Evolutionary conservation across 2,113 vertebrate genomes (phyloP), one percentile per base, ranked within the genome.

Genomic region (Panthera tigris): DNA sequence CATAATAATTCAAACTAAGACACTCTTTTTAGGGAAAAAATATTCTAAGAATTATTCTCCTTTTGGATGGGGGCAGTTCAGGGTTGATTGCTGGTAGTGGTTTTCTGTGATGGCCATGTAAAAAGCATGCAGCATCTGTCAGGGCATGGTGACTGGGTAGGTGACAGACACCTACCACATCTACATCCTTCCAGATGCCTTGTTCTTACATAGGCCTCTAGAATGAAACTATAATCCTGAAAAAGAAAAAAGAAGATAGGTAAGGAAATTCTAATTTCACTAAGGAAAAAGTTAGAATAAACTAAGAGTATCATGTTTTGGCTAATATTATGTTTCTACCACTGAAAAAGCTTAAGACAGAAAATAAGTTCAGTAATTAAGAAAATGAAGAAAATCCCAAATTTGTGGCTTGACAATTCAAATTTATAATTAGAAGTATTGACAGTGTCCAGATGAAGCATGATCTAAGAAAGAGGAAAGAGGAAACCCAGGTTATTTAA

Each of bases 381-480:
- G 50, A 97, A 94, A 95, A 86, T 31, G 89, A 83, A 92, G 27
- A 69, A 97, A 87, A 94, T 69, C 31, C 41, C 19, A 55, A 57
- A 55, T 89, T 36, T 73, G 36, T 92, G 73, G 25, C 27, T 50
- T 65, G 45, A 89, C n/a, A 66, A 79, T 89, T 84, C 69, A 80
- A 36, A 84, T 3, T 41, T 87, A n/a, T 83, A 81, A 76, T 69
- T 55, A 25, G 21, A 95, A 91, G 33, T 88, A 52, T 25, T 96
- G 50, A 29, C 12, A 63, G 33, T 81, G 41, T n/a, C 57, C n/a
- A 63, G 23, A 48, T 19, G 8, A 27, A 3, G 25, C 27, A 91
- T 57, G n/a, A 16, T 31, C 14, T 81, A 83, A 69, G 41, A 74
- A 29, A 39, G 52, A 82, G n/a, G 50, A 31, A 84, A 63, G 48